Evolutionary conservation across 2,113 vertebrate species (phyloP), one percentile per base, ranked within the genome.

Genomic region (Anthoscopus minutus): DNA sequence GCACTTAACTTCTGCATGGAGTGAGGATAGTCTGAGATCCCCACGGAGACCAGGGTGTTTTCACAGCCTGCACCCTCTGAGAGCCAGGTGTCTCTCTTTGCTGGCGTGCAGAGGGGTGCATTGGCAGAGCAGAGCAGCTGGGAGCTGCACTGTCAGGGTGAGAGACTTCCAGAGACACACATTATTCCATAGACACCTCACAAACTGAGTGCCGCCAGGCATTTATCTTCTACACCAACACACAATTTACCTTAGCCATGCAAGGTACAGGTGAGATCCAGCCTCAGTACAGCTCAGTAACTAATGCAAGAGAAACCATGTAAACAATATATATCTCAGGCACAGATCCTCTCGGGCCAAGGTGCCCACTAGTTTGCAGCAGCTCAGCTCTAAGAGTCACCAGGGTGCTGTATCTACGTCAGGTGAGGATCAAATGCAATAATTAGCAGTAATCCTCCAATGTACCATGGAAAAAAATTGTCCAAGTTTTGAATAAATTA

Each of bases 41-140:
- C 57, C 58, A 31, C 0, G 0, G 70, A 30, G n/a, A 31, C 3
- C 31, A 19, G 37, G 24, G 10, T 5, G 9, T 2, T 1, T 47
- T 66, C 38, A 23, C 40, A 47, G 28, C 35, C 24, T 2, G 4
- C 45, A 30, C 4, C 13, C 61, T 44, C 31, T 8, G 27, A 38
- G n/a, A 71, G 27, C 38, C 78, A 33, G 21, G 48, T 0, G 0
- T 54, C 62, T 42, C 33, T 37, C 80, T 58, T 38, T 76, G 45
- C 21, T 0, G 0, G 35, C 1, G 3, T 9, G 47, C 57, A 61
- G 23, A 53, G 72, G 15, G 28, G 20, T 24, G 16, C 27, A 6
- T 0, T 10, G 54, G 53, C 54, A 58, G 53, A 71, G 7, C 0
- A 0, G 64, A 62, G n/a, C 5, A 4, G 50, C 2, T 4, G 58